Percentiles rank a stretch among this genome's conserved stretches.
These are phyloP conservation scores for Phengaris arion DNA, from an alignment of 2,888 invertebrate genomes.

Conservation along the genomic window DNA sequence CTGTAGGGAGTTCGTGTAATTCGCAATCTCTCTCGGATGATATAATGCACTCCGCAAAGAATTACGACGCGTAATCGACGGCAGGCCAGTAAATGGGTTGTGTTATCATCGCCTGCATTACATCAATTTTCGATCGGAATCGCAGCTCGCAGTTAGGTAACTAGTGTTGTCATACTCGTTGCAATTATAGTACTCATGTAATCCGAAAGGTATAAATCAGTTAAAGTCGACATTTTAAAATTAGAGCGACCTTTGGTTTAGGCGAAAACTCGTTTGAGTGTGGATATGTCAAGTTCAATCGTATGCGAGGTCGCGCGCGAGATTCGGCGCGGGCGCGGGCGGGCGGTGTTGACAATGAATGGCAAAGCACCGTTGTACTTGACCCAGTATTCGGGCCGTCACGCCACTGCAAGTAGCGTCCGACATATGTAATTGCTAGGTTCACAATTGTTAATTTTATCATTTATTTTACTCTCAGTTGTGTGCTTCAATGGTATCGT, in stretches of 20 bases:
- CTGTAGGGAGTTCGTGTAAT: constrained; percentile 57
- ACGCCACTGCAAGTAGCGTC: constrained; percentile 48
- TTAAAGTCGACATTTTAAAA: constrained; percentile 39
- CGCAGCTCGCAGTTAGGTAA: constrained; percentile 65
- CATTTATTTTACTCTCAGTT: background rate
- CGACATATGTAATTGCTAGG: constrained; percentile 34
- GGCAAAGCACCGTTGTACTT: constrained; percentile 78
- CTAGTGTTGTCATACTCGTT: constrained; percentile 70
- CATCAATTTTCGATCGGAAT: constrained; percentile 59
- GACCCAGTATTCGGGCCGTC: constrained; percentile 73
- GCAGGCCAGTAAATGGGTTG: constrained; percentile 47
- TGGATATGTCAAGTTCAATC: constrained; percentile 73
- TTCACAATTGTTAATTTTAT: constrained; percentile 28
- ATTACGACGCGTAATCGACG: constrained; percentile 54
- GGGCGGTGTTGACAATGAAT: constrained; percentile 69
- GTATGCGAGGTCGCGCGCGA: constrained; percentile 64
- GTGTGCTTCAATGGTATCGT: background rate
- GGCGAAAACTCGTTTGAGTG: constrained; percentile 59
- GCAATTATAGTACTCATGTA: constrained; percentile 66
- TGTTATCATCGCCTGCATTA: constrained; percentile 49
- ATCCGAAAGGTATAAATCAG: constrained; percentile 43
- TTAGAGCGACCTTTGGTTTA: constrained; percentile 53
- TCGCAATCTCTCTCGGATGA: constrained; percentile 58
- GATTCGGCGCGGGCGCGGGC: constrained; percentile 45
- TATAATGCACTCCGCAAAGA: constrained; percentile 57